phyloP scores from a whole-genome alignment of 2,797 vertebrate genomes.

The Limosa lapponica region DNA sequence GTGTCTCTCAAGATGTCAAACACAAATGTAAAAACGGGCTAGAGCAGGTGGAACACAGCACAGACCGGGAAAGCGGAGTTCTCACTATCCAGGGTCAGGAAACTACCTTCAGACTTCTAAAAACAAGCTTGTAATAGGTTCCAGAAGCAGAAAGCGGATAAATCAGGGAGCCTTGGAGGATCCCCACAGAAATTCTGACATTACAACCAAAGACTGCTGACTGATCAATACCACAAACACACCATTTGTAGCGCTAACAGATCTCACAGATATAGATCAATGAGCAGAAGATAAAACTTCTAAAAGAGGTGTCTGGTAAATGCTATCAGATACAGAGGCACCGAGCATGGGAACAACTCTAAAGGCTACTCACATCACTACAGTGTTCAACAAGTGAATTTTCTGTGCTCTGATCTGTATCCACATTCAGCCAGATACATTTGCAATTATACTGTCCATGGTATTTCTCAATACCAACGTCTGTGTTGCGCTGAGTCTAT shows the following conservation, averaged over 20 bases:
- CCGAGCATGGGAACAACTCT: rapidly evolving
- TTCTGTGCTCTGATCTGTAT: not conserved
- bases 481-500: not conserved
- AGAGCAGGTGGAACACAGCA: not conserved
- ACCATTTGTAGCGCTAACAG: not conserved
- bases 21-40: not conserved
- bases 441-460: not conserved
- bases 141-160: not conserved
- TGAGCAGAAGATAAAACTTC: not conserved
- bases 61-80: not conserved
- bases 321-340: not conserved
- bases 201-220: not conserved
- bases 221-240: not conserved
- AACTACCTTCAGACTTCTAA: not conserved
- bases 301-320: not conserved
- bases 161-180: not conserved
- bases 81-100: not conserved
- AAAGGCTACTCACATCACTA: not conserved
- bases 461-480: no score
- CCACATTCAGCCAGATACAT: not conserved
- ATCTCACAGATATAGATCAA: not conserved
- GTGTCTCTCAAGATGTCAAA: not conserved
- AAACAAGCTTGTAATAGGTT: not conserved
- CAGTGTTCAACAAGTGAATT: not conserved
- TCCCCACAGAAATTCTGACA: not conserved